Evolutionary conservation across 2,888 invertebrate species (phyloP), one percentile per base, ranked within the genome.

Genomic region (Taenaris catops): DNA sequence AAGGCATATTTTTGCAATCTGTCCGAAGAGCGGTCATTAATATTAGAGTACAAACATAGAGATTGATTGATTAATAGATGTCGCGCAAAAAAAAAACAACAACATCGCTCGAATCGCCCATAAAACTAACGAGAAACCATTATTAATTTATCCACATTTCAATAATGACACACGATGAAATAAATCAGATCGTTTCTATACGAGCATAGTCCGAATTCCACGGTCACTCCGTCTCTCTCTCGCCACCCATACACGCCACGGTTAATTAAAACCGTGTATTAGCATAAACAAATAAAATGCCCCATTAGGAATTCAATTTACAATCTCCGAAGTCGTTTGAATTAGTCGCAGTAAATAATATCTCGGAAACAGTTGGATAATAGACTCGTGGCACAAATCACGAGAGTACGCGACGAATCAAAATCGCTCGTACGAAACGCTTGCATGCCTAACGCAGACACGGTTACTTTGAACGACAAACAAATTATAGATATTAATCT

Each of bases 211-310:
- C 48, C 52, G 61, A 60, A 71, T 73, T 64, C 70, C 66, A 24
- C 34, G 29, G 37, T 38, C 44, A 41, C 37, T 43, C 36, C 65
- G 65, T 44, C 58, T 34, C 31, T 48, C 49, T 19, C 48, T 34
- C 29, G 31, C 29, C 37, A 27, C 14, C 21, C 34, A 26, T 63
- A 64, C 38, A 61, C 56, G 62, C 61, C 58, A 58, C 58, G 65
- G 55, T 68, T 81, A 81, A 86, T 86, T 84, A 83, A 86, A 83
- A 71, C 71, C 61, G 62, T 58, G 68, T 67, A 84, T 84, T 84
- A 81, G 81, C 84, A 86, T 84, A 84, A 83, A 86, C 84, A 86
- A 86, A 86, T 86, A 86, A 86, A 84, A 84, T 71, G 68, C 58
- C 66, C 76, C 80, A 84, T 86, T 84, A 83, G 67, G 79, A 72